A percentile compares a stretch with the other conserved stretches of the same genome.
phyloP scores from a whole-genome alignment of 2,113 vertebrate genomes.

The Forbesichthys agassizii region DNA sequence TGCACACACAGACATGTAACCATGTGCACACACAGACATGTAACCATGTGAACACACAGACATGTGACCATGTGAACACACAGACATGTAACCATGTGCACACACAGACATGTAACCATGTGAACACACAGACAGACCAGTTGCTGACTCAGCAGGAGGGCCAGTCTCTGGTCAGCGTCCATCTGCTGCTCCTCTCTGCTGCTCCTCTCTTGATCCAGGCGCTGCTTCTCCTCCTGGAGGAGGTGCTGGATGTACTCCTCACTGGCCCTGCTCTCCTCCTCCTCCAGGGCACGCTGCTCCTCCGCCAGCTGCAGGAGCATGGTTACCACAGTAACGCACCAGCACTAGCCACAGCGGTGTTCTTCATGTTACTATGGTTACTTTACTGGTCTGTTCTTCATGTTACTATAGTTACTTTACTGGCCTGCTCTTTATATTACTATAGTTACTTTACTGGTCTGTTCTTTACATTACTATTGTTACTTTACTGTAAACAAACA shows the following conservation, averaged over 20 bases:
- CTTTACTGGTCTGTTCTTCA: no score
- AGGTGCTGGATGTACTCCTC: conserved; percentile 86
- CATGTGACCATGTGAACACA: no score
- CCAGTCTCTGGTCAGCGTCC: conserved; percentile 84
- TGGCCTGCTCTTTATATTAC: no score
- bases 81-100: background rate
- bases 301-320: conserved; percentile 77
- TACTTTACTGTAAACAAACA: no score
- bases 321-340: no score
- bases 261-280: conserved; percentile 86
- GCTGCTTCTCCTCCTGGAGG: conserved; percentile 82
- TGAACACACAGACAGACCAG: conserved; percentile 74
- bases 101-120: background rate
- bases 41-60: no score
- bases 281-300: conserved; percentile 81
- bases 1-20: background rate
- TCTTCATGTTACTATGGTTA: no score
- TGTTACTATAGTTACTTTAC: no score
- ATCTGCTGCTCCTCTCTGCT: conserved; percentile 77
- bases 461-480: no score
- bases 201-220: conserved; percentile 68
- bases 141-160: conserved; percentile 79
- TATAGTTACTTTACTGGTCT: no score
- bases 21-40: background rate
- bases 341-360: no score